A percentile compares a stretch with the other conserved stretches of the same genome.
phyloP scores from a whole-genome alignment of 2,888 invertebrate genomes.

The Philereme vetulata region DNA sequence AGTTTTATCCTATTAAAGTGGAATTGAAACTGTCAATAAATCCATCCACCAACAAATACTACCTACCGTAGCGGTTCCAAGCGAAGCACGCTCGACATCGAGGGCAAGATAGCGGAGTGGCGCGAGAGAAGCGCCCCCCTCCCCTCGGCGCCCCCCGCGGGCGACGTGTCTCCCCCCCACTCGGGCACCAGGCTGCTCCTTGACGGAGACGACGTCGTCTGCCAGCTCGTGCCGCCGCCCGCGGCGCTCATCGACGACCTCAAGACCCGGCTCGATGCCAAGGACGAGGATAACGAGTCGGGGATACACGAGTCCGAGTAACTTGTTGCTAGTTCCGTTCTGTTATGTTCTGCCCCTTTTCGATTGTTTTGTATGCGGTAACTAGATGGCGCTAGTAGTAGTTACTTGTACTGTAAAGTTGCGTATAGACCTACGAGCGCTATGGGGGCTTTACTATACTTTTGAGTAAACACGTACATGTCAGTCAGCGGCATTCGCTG shows the following conservation, averaged over 20 bases:
- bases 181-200: constrained; percentile 59
- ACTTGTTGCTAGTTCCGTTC: background rate
- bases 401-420: no score
- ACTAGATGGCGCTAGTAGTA: constrained; percentile 4
- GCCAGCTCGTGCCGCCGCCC: constrained; percentile 65
- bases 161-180: constrained; percentile 35
- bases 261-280: constrained; percentile 70
- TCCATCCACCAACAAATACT: background rate
- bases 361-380: background rate
- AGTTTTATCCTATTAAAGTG: no score
- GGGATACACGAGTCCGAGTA: constrained; percentile 78
- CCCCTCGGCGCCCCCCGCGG: constrained; percentile 27
- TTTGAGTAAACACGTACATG: no score
- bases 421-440: no score
- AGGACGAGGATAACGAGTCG: constrained; percentile 78
- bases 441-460: no score
- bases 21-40: constrained; percentile 20
- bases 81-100: constrained; percentile 81
- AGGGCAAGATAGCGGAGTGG: constrained; percentile 80
- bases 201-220: constrained; percentile 66
- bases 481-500: no score
- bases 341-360: no score
- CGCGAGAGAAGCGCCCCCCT: constrained; percentile 59
- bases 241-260: constrained; percentile 73
- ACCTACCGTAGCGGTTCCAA: constrained; percentile 66